A percentile compares a stretch with the other conserved stretches of the same genome.
These are phyloP conservation scores for Fulica atra DNA, from an alignment of 2,113 vertebrate species.

Conservation along the genomic window DNA sequence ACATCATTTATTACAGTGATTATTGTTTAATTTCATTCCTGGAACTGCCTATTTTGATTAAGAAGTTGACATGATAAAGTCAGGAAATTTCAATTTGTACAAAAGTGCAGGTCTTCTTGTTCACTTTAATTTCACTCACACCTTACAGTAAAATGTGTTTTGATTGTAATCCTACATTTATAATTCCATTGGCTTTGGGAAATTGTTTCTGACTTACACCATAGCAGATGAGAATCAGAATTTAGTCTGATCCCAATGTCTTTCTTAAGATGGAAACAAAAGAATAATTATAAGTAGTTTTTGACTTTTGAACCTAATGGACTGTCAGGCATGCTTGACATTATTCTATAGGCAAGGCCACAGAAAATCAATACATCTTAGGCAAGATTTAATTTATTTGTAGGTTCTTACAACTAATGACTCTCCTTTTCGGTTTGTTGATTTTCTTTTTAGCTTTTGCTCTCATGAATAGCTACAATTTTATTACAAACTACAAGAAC, in stretches of 20 bases:
- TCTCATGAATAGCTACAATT: conserved; percentile 59
- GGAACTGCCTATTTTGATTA: conserved; percentile 12
- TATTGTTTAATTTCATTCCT: conserved; percentile 16
- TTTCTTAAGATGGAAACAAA: conserved; percentile 62
- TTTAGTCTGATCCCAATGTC: conserved; percentile 19
- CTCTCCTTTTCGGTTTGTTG: conserved; percentile 75
- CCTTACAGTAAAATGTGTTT: not conserved
- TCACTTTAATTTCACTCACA: conserved; percentile 15
- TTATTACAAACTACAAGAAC: conserved; percentile 55
- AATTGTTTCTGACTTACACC: not conserved
- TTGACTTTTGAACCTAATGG: conserved; percentile 76
- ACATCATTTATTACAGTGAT: not conserved
- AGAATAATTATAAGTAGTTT: conserved; percentile 73
- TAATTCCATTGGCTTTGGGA: not conserved
- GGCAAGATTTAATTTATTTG: conserved; percentile 83
- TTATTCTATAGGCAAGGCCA: conserved; percentile 78
- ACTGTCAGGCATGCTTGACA: conserved; percentile 78
- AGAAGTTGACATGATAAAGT: not conserved
- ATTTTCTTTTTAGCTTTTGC: conserved; percentile 73
- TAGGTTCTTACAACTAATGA: conserved; percentile 79
- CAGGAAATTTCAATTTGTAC: conserved; percentile 24
- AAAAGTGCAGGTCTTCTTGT: not conserved
- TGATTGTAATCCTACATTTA: conserved; percentile 17
- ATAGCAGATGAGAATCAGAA: conserved; percentile 11
- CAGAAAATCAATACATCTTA: conserved; percentile 82